These are phyloP conservation scores for Oscheius myriophilus DNA, from an alignment of 2,888 invertebrate species.

Conservation along the genomic window DNA sequence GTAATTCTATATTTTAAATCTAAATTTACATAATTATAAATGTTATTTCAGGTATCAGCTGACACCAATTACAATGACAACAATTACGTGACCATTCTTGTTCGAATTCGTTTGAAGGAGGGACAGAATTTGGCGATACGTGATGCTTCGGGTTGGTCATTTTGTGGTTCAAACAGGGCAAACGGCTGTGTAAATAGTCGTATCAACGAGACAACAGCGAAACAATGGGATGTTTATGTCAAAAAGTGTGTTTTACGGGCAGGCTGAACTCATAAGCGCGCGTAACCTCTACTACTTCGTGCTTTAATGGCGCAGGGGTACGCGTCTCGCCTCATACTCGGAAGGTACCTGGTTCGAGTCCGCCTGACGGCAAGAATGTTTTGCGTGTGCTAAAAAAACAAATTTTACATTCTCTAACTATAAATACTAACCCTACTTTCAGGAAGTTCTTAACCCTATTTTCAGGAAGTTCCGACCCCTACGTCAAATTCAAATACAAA, in stretches of 20 bases:
- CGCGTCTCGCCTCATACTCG: too few relatives aligned
- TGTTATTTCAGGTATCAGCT: neutral
- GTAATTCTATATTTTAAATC: constrained; percentile 16
- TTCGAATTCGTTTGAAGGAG: constrained; percentile 65
- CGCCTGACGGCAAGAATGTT: neutral
- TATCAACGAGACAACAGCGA: constrained; percentile 6
- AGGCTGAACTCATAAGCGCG: too few relatives aligned
- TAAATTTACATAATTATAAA: neutral
- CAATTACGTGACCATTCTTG: constrained; percentile 60
- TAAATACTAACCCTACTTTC: too few relatives aligned
- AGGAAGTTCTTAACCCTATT: too few relatives aligned
- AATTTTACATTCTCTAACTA: too few relatives aligned
- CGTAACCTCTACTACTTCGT: too few relatives aligned
- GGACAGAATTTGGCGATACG: constrained; percentile 66
- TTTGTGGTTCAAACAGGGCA: constrained; percentile 1
- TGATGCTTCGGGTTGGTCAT: constrained; percentile 59
- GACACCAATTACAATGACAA: constrained; percentile 16
- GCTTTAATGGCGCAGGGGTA: too few relatives aligned
- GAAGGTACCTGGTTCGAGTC: neutral
- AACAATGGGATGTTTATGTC: neutral
- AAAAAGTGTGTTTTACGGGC: too few relatives aligned
- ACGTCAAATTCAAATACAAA: constrained; percentile 68
- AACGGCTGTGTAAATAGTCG: neutral
- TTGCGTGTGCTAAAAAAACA: too few relatives aligned
- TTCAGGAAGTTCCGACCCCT: constrained; percentile 68